Base-by-base conservation (phyloP, 1,140 invertebrate species). In the Archivesica marissinica region DNA sequence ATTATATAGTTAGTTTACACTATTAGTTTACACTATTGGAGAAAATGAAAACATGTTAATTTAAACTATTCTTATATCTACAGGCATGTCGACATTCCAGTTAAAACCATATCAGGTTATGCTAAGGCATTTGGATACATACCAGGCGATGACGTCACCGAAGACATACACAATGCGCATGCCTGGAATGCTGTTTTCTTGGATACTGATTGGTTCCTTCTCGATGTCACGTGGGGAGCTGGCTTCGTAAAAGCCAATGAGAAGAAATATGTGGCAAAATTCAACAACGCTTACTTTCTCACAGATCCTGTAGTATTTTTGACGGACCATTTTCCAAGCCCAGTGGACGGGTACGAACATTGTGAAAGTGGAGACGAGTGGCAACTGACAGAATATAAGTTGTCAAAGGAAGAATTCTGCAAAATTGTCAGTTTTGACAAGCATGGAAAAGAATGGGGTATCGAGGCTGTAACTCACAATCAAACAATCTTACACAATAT, bases 111-210 rank as follows among this genome's bases (percentile, higher is more conserved):
- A 25, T 61, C 35, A 25, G 99, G 99, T 17, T 99, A 99, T 94
- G 98, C 97, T 61, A 99, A 99, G 93, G 98, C 98, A 52, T 98
- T 98, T 11, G 98, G 98, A 59, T 99, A 99, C 93, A 97, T 98
- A 91, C 98, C 98, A 0, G 98, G 98, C 0, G 97, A 98, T 0
- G 95, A 96, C 79, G 99, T 99, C 92, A 97, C 98, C 87, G 98
- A 87, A 98, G 99, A 94, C 97, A 99, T 1, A 97, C 99, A 78
- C n/a, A 88, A 89, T 15, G 88, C 89, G 47, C 89, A 90, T 86
- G 89, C 91, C 0, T 92, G 91, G 91, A 92, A 90, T 59, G 84
- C 83, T 0, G 89, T 92, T 7, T 79, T 77, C 28, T 50, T 91
- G 0, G 50, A 89, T 2, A 56, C 68, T 13, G 85, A 88, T 35